These are phyloP conservation scores for Tympanoctomys barrerae DNA, from an alignment of 2,797 vertebrate species.

Conservation along the genomic window DNA sequence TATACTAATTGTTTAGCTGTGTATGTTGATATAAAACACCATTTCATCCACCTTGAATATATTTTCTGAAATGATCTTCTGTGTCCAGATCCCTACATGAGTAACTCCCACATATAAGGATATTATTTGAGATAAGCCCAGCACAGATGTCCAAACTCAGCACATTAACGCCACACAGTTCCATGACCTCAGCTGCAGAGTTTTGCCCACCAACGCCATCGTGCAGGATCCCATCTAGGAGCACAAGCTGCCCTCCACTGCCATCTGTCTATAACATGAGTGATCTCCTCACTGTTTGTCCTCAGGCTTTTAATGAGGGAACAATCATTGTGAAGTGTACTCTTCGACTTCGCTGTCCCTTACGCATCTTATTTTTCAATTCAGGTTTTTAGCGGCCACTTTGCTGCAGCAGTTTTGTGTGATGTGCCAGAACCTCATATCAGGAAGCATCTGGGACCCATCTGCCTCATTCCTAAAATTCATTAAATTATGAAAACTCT, in stretches of 20 bases:
- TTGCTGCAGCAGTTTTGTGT: too few relatives aligned
- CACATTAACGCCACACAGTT: not conserved
- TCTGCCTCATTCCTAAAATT: not conserved
- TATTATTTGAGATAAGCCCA: not conserved
- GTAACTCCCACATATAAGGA: not conserved
- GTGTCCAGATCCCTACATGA: not conserved
- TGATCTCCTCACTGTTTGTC: not conserved
- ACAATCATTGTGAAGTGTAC: not conserved
- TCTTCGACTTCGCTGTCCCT: not conserved
- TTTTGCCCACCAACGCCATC: not conserved
- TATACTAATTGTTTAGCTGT: not conserved
- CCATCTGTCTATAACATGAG: not conserved
- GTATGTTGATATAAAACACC: not conserved
- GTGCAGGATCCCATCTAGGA: too few relatives aligned
- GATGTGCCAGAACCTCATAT: not conserved
- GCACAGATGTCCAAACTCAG: not conserved
- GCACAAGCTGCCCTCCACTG: not conserved
- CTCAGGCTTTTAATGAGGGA: not conserved
- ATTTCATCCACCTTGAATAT: not conserved
- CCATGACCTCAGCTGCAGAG: not conserved
- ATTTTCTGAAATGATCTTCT: not conserved
- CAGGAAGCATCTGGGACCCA: not conserved
- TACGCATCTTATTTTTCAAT: not conserved
- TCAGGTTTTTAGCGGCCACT: not conserved
- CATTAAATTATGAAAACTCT: not conserved